Base-by-base conservation (phyloP, 2,888 invertebrate species). In the Mactromeris polynyma region DNA sequence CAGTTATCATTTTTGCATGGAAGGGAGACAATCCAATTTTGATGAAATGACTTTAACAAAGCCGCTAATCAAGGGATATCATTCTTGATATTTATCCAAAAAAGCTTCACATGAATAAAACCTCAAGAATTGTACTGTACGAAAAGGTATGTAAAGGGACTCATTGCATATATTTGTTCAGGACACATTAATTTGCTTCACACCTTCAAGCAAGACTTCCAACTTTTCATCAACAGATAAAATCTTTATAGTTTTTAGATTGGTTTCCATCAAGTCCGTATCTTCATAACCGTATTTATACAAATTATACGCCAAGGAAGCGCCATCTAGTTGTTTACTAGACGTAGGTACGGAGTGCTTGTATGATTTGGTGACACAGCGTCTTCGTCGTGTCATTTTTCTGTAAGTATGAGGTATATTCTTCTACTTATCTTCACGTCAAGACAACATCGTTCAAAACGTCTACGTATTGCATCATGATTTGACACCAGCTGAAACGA, bases 151-250 rank as follows among this genome's bases (percentile, higher is more conserved):
- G 51, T 51, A 51, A 58, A 58, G 21, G n/a, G n/a, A 58, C 1
- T 21, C n/a, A 58, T 19, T 58, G 58, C 9, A 26, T 58, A 14
- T 26, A 17, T 36, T 36, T 14, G 6, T n/a, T 64, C 73, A 73
- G 36, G 36, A 11, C 73, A 73, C 36, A 2, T 33, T 73, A 2
- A 73, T 73, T 33, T 73, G 73, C 14, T 73, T 73, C 33, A 73
- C 73, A 0, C 73, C 73, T 33, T 73, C 36, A 11, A 73, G 36
- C 14, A 73, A 33, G 4, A 73, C 73, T 36, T 73, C 73, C 73
- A 73, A 17, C 26, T 73, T 73, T 26, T 33, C 73, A 36, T 73
- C 73, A 73, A 73, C 36, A 31, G 73, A 73, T 26, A 73, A 73
- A 3, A 36, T 26, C 19, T 26, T 73, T 14, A 73, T 11, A 73